Evolutionary conservation across 2,113 vertebrate genomes (phyloP).

Genomic region (Nothobranchius kuhntae): DNA sequence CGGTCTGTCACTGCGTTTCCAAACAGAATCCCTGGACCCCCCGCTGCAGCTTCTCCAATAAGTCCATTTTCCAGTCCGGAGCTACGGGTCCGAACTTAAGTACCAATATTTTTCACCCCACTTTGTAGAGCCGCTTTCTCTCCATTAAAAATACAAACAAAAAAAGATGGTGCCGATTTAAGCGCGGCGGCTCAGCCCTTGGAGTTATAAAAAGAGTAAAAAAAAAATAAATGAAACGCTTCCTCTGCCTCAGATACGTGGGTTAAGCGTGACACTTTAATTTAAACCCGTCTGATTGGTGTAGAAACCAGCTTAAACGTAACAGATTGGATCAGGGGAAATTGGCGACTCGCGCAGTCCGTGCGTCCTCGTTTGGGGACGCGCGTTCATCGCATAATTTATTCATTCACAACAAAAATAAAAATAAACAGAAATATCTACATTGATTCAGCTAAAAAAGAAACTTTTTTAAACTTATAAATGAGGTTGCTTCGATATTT

Average conservation of each 20-base stretch:
- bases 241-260: background rate
- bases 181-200: background rate
- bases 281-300: background rate
- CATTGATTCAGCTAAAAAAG: background rate
- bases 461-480: background rate
- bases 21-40: constrained; percentile 58
- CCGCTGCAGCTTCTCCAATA: constrained; percentile 59
- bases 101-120: constrained; percentile 12
- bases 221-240: background rate
- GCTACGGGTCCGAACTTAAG: constrained; percentile 55
- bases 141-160: background rate
- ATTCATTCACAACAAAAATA: background rate
- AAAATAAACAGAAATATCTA: constrained; percentile 23
- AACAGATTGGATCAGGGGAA: background rate
- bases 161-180: background rate
- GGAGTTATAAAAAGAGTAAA: background rate
- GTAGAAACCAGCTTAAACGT: background rate
- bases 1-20: constrained; percentile 24
- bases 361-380: constrained; percentile 55
- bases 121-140: background rate
- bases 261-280: background rate
- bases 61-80: constrained; percentile 37
- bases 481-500: background rate
- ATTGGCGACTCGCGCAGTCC: background rate
- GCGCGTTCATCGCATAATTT: constrained; percentile 10